A percentile compares a stretch with the other conserved stretches of the same genome.
Evolutionary conservation across 2,797 vertebrate genomes (phyloP).

Genomic region (Urophycis tenuis): DNA sequence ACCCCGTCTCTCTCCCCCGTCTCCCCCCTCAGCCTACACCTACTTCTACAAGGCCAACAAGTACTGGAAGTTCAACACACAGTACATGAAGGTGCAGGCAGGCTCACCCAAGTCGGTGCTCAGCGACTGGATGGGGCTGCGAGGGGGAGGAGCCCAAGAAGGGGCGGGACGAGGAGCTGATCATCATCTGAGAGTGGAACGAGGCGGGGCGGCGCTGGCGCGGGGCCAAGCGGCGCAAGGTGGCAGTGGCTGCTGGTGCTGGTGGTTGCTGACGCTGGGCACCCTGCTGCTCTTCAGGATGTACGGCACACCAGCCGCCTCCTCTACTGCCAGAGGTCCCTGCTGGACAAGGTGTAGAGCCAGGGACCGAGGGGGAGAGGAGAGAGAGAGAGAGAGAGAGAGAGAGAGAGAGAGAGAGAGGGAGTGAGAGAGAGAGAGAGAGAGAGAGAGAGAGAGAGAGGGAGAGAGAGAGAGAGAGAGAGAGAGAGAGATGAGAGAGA

Average conservation of each 20-base stretch:
- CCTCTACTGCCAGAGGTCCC: constrained; percentile 83
- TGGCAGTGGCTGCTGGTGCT: constrained; percentile 78
- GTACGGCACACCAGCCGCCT: constrained; percentile 85
- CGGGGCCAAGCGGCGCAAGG: too few relatives aligned
- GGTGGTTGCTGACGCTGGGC: constrained; percentile 75
- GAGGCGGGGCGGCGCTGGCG: constrained; percentile 48
- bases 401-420: constrained; percentile 11
- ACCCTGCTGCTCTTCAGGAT: constrained; percentile 82
- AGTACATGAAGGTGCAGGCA: constrained; percentile 84
- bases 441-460: constrained; percentile 19
- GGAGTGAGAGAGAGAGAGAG: too few relatives aligned
- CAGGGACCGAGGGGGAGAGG: constrained; percentile 12
- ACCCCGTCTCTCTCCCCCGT: background rate
- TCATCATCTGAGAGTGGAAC: constrained; percentile 81
- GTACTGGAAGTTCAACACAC: constrained; percentile 92
- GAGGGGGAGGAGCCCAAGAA: constrained; percentile 69
- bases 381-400: constrained; percentile 49
- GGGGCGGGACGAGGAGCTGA: constrained; percentile 73
- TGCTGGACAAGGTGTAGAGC: constrained; percentile 77
- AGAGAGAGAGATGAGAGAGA: too few relatives aligned
- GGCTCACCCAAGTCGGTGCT: constrained; percentile 86
- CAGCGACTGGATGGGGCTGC: constrained; percentile 86
- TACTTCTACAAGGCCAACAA: constrained; percentile 92
- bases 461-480: constrained; percentile 26
- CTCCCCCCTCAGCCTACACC: constrained; percentile 74